Evolutionary conservation across 2,113 vertebrate genomes (phyloP).

Genomic region (Prietella phreatophila): DNA sequence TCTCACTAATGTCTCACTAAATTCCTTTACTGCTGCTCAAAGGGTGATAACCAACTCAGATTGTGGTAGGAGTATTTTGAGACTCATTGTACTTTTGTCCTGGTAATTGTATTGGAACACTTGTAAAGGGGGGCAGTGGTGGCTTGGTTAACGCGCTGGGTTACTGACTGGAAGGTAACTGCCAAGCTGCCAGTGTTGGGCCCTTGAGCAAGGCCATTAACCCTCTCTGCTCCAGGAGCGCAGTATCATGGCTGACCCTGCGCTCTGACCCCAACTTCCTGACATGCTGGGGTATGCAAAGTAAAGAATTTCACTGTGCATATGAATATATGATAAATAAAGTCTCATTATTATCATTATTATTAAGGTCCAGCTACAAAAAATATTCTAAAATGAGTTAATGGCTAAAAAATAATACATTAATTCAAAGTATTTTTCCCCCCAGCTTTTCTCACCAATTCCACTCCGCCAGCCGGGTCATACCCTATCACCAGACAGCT

Average conservation of each 20-base stretch:
- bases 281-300: too few species aligned
- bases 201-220: too few species aligned
- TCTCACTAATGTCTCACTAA: neutral
- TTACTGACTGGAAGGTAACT: too few species aligned
- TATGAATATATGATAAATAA: too few species aligned
- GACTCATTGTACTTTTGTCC: neutral
- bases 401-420: neutral
- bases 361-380: neutral
- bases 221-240: too few species aligned
- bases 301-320: too few species aligned
- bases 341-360: too few species aligned
- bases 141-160: too few species aligned
- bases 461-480: neutral
- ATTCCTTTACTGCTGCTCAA: neutral
- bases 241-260: too few species aligned
- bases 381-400: neutral
- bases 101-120: neutral
- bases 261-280: too few species aligned
- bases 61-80: neutral
- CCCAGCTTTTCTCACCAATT: neutral
- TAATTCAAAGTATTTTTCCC: neutral
- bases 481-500: neutral
- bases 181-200: too few species aligned
- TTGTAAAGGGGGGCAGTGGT: neutral
- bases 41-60: neutral